Evolutionary conservation across 2,797 vertebrate species (phyloP).

Genomic region (Emys orbicularis): DNA sequence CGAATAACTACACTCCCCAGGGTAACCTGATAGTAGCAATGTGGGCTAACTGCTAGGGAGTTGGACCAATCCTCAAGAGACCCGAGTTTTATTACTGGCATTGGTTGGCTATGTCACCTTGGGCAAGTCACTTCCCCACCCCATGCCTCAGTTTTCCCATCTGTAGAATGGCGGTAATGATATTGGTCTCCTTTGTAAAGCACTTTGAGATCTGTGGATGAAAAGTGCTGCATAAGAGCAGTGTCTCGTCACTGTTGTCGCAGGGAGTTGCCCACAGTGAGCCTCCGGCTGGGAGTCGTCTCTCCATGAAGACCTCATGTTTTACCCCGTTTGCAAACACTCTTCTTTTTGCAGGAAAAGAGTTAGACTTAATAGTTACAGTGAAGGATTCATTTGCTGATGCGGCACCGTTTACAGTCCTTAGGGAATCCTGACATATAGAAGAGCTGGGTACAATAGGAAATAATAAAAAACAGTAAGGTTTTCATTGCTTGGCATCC

Average conservation of each 20-base stretch:
- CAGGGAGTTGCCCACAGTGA: background rate
- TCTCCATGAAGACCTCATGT: background rate
- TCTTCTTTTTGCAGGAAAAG: background rate
- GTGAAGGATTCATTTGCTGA: background rate
- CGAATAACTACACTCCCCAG: background rate
- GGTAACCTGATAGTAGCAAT: background rate
- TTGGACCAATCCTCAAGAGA: background rate
- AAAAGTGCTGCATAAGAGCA: background rate
- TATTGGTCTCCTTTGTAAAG: background rate
- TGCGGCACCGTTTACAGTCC: background rate
- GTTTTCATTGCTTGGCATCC: slow-evolving; percentile 23
- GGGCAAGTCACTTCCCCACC: background rate
- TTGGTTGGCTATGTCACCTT: background rate
- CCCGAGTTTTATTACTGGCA: background rate
- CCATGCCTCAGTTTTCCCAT: background rate
- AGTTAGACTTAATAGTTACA: background rate
- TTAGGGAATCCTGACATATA: background rate
- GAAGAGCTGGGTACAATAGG: slow-evolving; percentile 59
- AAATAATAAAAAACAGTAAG: slow-evolving; percentile 27
- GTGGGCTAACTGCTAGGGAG: background rate
- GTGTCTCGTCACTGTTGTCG: background rate
- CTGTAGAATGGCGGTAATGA: background rate
- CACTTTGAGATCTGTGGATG: background rate
- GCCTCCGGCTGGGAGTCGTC: background rate
- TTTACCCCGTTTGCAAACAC: background rate